A percentile compares a stretch with the other conserved stretches of the same genome.
These are phyloP conservation scores for Crocallis elinguaria DNA, from an alignment of 2,888 invertebrate genomes.

Conservation along the genomic window DNA sequence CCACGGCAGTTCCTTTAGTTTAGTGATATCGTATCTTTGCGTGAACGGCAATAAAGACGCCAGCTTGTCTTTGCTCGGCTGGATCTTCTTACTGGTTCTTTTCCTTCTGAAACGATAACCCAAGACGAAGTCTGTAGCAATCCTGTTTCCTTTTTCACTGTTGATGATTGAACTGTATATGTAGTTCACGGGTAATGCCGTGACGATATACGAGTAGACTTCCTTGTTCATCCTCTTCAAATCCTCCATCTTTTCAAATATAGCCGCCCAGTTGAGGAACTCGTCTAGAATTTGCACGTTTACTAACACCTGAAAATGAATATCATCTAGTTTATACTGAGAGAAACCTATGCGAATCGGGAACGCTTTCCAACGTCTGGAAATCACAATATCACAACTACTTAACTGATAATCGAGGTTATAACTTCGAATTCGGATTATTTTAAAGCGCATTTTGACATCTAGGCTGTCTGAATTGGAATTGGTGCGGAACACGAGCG, in stretches of 20 bases:
- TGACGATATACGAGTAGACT: conserved; percentile 69
- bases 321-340: neutral
- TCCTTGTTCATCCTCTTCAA: conserved; percentile 51
- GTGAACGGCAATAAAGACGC: conserved; percentile 49
- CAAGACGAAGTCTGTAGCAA: conserved; percentile 42
- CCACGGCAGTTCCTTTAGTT: conserved; percentile 68
- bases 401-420: too few relatives aligned
- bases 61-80: conserved; percentile 41
- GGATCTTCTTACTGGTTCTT: conserved; percentile 38
- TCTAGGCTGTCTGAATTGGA: too few relatives aligned
- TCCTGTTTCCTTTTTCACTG: conserved; percentile 43
- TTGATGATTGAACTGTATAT: conserved; percentile 64
- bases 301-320: conserved; percentile 59
- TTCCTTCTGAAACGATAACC: conserved; percentile 37
- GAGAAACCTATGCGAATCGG: too few relatives aligned
- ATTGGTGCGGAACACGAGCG: too few relatives aligned
- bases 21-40: conserved; percentile 60
- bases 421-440: too few relatives aligned
- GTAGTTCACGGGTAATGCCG: conserved; percentile 66
- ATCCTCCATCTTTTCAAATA: conserved; percentile 67
- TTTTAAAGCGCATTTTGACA: too few relatives aligned
- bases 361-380: too few relatives aligned
- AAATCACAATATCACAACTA: too few relatives aligned
- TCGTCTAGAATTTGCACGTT: conserved; percentile 69
- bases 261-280: conserved; percentile 53